A percentile compares a stretch with the other conserved stretches of the same genome.
phyloP scores from a whole-genome alignment of 2,797 vertebrate genomes.

The Microctenopoma stevenorrisi region DNA sequence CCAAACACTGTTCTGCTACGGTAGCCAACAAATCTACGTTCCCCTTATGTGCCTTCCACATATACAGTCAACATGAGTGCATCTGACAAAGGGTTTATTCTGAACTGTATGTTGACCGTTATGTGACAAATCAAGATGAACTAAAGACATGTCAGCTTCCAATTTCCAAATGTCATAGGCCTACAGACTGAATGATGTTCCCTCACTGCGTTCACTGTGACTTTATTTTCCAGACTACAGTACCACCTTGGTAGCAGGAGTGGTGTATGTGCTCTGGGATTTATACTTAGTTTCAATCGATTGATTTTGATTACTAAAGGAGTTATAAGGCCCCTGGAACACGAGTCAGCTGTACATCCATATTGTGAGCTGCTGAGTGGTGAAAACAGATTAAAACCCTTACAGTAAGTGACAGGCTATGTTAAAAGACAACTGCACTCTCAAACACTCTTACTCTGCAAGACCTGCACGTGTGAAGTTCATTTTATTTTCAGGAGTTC shows the following conservation, averaged over 20 bases:
- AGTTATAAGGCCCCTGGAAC: conserved; percentile 12
- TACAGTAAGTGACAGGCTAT: conserved; percentile 44
- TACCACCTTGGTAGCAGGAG: neutral
- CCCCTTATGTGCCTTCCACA: conserved; percentile 52
- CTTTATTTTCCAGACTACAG: conserved; percentile 14
- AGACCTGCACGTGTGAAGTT: conserved; percentile 19
- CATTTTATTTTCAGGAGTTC: conserved; percentile 42
- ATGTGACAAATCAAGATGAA: neutral
- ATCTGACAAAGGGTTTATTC: conserved; percentile 27
- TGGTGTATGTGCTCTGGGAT: neutral
- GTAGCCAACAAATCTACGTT: conserved; percentile 56
- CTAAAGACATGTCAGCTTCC: conserved; percentile 20
- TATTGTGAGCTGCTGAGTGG: conserved; percentile 5
- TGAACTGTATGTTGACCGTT: conserved; percentile 21
- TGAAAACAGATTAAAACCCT: conserved; percentile 63
- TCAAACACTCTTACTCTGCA: conserved; percentile 1
- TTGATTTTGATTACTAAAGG: conserved; percentile 17
- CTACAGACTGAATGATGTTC: conserved; percentile 18
- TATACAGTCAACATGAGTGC: conserved; percentile 27
- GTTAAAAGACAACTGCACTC: conserved; percentile 31
- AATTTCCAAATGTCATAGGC: conserved; percentile 28
- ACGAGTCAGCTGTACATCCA: neutral
- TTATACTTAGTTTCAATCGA: neutral
- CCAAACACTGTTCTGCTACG: conserved; percentile 46
- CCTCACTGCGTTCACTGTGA: conserved; percentile 6